Evolutionary conservation across 2,888 invertebrate species (phyloP), one percentile per base, ranked within the genome.

Genomic region (Drosophila birchii): DNA sequence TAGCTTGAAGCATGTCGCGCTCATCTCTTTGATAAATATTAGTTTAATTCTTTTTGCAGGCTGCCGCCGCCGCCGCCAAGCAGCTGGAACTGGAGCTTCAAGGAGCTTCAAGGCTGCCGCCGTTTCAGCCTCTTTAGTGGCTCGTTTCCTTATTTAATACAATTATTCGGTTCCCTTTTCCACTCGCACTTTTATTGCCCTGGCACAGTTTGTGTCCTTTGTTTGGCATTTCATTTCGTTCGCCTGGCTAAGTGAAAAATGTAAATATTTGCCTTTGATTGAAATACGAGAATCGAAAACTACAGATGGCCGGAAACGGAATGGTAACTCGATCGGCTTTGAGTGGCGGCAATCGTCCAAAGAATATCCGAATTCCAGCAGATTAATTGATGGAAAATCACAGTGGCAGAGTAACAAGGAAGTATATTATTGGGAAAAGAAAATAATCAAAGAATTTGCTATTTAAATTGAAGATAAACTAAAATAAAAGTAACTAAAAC

Each of bases 21-120:
- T 83, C 84, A 88, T 78, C 78, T 80, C 77, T 88, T 88, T 86
- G 80, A 83, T 80, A 89, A 89, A 87, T 89, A 88, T 87, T 89
- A 76, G 87, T 81, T 88, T 89, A 86, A 86, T 88, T 83, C 86
- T 64, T 81, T 80, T 66, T 59, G 26, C 68, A 71, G 70, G 41
- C 68, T 67, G 72, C n/a, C 70, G 4, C 47, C 58, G 71, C 14
- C 72, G 12, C 23, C 32, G 20, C 60, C 60, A 39, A 55, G 55
- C 39, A 36, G 20, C 38, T 36, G 39, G 34, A 51, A 20, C 45
- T 20, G 39, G 18, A 47, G 47, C 54, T 61, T 44, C 43, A 63
- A 54, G 44, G 63, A 34, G n/a, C n/a, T 54, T 55, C 72, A 47
- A 70, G 62, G 62, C 51, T 56, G 56, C 34, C 57, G 44, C 29